Evolutionary conservation across 23 tunicate species (phyloP), one percentile per base, ranked within the genome.

Genomic region (Botrylloides violaceus): DNA sequence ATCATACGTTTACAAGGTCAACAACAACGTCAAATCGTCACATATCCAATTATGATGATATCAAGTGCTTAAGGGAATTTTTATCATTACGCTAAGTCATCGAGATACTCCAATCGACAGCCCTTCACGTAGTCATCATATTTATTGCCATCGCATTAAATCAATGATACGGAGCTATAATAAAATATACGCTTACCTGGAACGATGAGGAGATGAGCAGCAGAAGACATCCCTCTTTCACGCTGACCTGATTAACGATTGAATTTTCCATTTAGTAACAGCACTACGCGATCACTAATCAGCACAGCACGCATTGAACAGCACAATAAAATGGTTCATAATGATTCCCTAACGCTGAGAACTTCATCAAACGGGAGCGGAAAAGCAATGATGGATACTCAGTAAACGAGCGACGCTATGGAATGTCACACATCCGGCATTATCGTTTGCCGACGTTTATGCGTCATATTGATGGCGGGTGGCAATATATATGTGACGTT

Each of bases 151-250:
- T n/a, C n/a, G n/a, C n/a, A n/a, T n/a, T n/a, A n/a, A n/a, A n/a
- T n/a, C n/a, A n/a, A n/a, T n/a, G n/a, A n/a, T n/a, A n/a, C n/a
- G n/a, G n/a, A n/a, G n/a, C n/a, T n/a, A n/a, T n/a, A n/a, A n/a
- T n/a, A n/a, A n/a, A n/a, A n/a, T n/a, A n/a, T n/a, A 18, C 43
- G 21, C 84, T 43, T 31, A 90, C 97, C 79, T 90, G 97, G 66
- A 90, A 90, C 3, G 97, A 83, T 18, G 82, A 77, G 6, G 91
- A 64, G 4, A 81, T 64, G 36, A 82, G 97, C 34, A 84, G 87
- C 55, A 83, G 59, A n/a, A 90, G 57, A 50, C 66, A 83, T 59
- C 97, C 97, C 56, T 90, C 97, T 56, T 90, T 90, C 32, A 90
- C 81, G 78, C 90, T 84, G 24, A 71, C 81, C 97, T 90, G 90